Percentiles rank a stretch among this genome's conserved stretches.
phyloP scores from a whole-genome alignment of 1,140 invertebrate genomes.

The Brachionus angularis region DNA sequence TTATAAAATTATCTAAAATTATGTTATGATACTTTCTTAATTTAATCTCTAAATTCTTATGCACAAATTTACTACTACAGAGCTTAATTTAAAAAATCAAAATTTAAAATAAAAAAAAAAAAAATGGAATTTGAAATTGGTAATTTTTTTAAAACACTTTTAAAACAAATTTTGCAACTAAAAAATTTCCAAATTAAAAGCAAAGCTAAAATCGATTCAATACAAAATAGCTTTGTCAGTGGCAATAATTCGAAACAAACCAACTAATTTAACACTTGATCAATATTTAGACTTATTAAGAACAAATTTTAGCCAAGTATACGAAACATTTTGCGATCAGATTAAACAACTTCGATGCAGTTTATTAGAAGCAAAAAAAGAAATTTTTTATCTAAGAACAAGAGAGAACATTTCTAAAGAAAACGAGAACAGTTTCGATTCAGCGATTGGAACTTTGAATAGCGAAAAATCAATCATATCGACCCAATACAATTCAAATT shows the following conservation, averaged over 20 bases:
- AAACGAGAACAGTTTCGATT: too few species aligned
- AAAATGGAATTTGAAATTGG: slow-evolving; percentile 43
- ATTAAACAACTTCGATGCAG: background rate
- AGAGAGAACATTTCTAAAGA: background rate
- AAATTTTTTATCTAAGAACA: slow-evolving; percentile 21
- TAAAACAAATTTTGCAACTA: background rate
- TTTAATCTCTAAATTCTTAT: too few species aligned
- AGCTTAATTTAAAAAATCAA: too few species aligned
- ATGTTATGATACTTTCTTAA: too few species aligned
- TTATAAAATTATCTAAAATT: too few species aligned
- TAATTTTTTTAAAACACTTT: slow-evolving; percentile 26
- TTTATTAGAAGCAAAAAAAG: slow-evolving; percentile 20
- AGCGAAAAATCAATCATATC: too few species aligned
- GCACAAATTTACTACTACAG: too few species aligned
- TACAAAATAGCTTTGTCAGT: slow-evolving; percentile 28
- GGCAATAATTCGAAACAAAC: slow-evolving; percentile 20
- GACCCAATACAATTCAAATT: slow-evolving; percentile 31
- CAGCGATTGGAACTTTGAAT: too few species aligned
- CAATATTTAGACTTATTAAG: slow-evolving; percentile 24
- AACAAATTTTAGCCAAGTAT: background rate
- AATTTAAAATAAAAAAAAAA: too few species aligned
- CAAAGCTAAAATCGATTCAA: slow-evolving; percentile 9
- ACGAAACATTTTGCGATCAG: background rate
- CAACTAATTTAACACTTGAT: background rate
- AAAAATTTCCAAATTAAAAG: background rate